A percentile compares a stretch with the other conserved stretches of the same genome.
These are phyloP conservation scores for Baronia brevicornis DNA, from an alignment of 2,888 invertebrate genomes.

Conservation along the genomic window DNA sequence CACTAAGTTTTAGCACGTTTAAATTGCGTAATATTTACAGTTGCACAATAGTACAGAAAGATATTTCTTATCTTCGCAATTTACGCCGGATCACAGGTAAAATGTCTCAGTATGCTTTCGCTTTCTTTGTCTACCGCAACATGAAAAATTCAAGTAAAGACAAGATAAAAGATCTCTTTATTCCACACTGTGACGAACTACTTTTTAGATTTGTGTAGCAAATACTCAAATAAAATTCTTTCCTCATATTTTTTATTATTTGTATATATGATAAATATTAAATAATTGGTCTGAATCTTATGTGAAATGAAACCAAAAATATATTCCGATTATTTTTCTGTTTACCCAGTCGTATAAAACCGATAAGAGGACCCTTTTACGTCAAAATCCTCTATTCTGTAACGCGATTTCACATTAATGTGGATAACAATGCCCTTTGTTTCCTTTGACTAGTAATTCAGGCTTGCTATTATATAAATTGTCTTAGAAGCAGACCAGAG, in stretches of 20 bases:
- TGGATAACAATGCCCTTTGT: slow-evolving; percentile 41
- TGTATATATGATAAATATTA: slow-evolving; percentile 4
- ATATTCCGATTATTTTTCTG: slow-evolving; percentile 22
- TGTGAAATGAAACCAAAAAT: slow-evolving; percentile 12
- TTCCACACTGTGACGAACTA: slow-evolving; percentile 15
- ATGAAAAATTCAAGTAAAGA: slow-evolving; percentile 19
- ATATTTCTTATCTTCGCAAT: slow-evolving; percentile 35
- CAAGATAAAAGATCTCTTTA: slow-evolving; percentile 22
- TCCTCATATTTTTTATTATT: no score
- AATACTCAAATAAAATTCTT: not conserved
- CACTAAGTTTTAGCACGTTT: no score
- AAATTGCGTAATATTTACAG: no score
- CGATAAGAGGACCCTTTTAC: slow-evolving; percentile 34
- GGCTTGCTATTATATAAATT: slow-evolving; percentile 27
- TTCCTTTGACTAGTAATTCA: slow-evolving; percentile 40
- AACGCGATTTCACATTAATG: slow-evolving; percentile 40
- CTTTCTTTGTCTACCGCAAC: slow-evolving; percentile 15
- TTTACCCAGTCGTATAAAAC: slow-evolving; percentile 25
- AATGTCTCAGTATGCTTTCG: slow-evolving; percentile 30
- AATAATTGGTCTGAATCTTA: slow-evolving; percentile 3
- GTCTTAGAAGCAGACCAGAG: slow-evolving; percentile 16
- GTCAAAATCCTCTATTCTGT: slow-evolving; percentile 38
- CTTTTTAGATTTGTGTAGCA: slow-evolving; percentile 13
- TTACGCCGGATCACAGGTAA: slow-evolving; percentile 38
- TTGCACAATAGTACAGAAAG: slow-evolving; percentile 23